A percentile compares a stretch with the other conserved stretches of the same genome.
Evolutionary conservation across 1,140 invertebrate species (phyloP).

Genomic region (Dinothrombium tinctorium): DNA sequence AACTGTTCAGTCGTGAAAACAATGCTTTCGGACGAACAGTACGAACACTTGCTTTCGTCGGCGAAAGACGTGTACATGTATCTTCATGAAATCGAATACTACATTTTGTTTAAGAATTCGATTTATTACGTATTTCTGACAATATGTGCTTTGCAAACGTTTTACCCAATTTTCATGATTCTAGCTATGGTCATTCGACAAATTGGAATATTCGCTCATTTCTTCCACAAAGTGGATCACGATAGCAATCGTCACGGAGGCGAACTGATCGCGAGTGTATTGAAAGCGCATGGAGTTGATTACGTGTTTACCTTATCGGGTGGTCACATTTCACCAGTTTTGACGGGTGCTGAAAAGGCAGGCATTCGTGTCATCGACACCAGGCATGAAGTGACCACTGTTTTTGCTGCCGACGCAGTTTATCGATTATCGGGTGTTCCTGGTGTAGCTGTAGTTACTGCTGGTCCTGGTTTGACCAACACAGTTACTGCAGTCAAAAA

Average conservation of each 20-base stretch:
- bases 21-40: no score
- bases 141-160: conserved; percentile 4
- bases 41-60: no score
- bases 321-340: conserved; percentile 39
- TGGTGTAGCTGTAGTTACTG: conserved; percentile 39
- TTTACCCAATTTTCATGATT: conserved; percentile 9
- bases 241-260: conserved; percentile 30
- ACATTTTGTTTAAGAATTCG: not conserved
- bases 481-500: conserved; percentile 41
- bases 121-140: not conserved
- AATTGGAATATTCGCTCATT: not conserved
- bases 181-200: conserved; percentile 8
- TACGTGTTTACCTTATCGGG: conserved; percentile 36
- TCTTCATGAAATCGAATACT: no score
- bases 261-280: conserved; percentile 33
- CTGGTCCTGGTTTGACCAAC: conserved; percentile 38
- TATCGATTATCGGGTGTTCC: conserved; percentile 33
- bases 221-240: conserved; percentile 19
- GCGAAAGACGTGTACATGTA: no score
- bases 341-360: conserved; percentile 32
- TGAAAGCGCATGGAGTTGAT: conserved; percentile 32
- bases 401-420: conserved; percentile 41
- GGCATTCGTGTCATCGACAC: conserved; percentile 36
- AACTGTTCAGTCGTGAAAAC: no score
- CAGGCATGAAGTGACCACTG: conserved; percentile 36